Evolutionary conservation across 2,113 vertebrate species (phyloP).

Genomic region (Cinclus mexicanus): DNA sequence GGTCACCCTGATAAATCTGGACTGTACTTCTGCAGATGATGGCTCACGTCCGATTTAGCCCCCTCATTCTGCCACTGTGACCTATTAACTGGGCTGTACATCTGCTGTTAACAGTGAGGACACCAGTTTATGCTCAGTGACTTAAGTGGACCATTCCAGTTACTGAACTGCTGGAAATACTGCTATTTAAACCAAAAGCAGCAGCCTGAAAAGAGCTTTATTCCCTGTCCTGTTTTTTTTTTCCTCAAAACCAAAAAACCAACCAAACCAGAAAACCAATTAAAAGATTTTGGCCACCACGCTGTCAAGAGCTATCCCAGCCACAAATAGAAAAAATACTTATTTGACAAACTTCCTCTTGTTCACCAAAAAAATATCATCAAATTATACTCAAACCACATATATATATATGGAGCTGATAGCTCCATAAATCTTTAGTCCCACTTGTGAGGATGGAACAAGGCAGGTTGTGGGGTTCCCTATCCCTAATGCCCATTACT

Average conservation of each 20-base stretch:
- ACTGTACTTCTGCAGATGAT: constrained; percentile 52
- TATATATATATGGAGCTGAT: not conserved
- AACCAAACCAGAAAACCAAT: not conserved
- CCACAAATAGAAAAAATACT: not conserved
- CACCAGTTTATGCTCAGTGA: not conserved
- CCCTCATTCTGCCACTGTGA: constrained; percentile 30
- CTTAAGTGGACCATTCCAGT: not conserved
- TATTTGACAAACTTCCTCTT: not conserved
- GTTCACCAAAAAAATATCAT: not conserved
- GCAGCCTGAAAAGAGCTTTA: not conserved
- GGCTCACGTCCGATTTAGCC: constrained; percentile 31
- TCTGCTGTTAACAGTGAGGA: constrained; percentile 3
- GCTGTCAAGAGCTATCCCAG: not conserved
- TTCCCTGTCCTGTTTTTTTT: not conserved
- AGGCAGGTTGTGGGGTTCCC: not conserved
- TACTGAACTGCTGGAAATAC: not conserved
- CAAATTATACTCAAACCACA: not conserved
- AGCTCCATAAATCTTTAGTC: not conserved
- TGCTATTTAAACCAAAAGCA: not conserved
- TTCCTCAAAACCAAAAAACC: not conserved
- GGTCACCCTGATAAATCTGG: constrained; percentile 66
- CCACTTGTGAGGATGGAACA: not conserved
- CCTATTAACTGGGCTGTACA: constrained; percentile 15
- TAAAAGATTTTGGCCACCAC: not conserved
- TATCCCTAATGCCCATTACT: not conserved